Conservation (phyloP, 2,888 invertebrate genomes). For the Allophyes oxyacanthae region DNA sequence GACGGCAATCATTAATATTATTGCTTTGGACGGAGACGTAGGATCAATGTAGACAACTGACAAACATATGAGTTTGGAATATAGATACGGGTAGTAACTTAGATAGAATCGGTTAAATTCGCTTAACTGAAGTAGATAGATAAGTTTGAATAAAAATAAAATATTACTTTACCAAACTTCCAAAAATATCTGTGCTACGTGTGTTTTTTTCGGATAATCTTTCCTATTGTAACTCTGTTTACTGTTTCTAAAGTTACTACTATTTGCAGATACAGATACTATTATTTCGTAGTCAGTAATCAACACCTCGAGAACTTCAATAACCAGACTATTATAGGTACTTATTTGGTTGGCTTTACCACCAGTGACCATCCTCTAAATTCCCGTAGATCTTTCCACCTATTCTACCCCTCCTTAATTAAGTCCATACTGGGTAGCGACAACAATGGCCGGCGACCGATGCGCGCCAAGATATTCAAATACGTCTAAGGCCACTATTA, state of each 20-base stretch:
- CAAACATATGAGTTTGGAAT: slow-evolving; percentile 13
- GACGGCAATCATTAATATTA: slow-evolving; percentile 61
- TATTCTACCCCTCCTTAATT: slow-evolving; percentile 84
- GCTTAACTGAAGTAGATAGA: background rate
- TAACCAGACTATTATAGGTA: slow-evolving; percentile 66
- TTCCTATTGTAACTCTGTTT: no score
- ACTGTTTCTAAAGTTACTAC: no score
- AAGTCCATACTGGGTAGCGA: slow-evolving; percentile 87
- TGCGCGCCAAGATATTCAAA: slow-evolving; percentile 88
- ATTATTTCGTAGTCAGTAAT: slow-evolving; percentile 54
- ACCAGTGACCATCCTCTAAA: slow-evolving; percentile 73
- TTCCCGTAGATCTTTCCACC: slow-evolving; percentile 84
- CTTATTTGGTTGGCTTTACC: slow-evolving; percentile 57
- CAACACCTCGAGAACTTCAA: slow-evolving; percentile 63
- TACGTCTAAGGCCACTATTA: slow-evolving; percentile 86
- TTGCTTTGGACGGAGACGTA: slow-evolving; percentile 49
- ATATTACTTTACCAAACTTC: no score
- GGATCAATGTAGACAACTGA: slow-evolving; percentile 40
- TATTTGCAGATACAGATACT: slow-evolving; percentile 20
- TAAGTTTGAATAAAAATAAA: no score
- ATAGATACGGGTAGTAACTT: slow-evolving; percentile 1
- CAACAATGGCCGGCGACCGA: slow-evolving; percentile 85
- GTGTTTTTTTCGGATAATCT: no score
- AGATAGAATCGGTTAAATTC: slow-evolving; percentile 1
- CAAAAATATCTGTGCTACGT: background rate